phyloP scores from a whole-genome alignment of 2,888 invertebrate genomes.

The Automeris io region DNA sequence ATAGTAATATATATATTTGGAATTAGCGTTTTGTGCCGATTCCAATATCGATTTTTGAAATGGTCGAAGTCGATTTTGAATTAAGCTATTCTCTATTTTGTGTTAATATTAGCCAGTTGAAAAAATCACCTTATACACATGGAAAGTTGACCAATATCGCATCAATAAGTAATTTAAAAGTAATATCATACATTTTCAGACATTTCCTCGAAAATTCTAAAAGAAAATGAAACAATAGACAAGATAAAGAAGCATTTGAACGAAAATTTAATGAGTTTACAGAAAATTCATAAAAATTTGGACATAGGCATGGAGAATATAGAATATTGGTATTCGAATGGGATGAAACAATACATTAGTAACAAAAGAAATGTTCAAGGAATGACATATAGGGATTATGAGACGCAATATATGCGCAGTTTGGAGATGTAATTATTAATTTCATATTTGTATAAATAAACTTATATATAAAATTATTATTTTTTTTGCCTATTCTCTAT shows the following conservation, averaged over 20 bases:
- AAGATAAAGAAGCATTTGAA: constrained; percentile 51
- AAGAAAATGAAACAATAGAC: constrained; percentile 41
- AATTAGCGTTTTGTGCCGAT: too few species aligned
- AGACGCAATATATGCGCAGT: constrained; percentile 35
- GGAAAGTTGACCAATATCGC: background rate
- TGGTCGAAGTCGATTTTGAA: too few species aligned
- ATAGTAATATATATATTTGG: too few species aligned
- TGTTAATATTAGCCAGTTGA: too few species aligned
- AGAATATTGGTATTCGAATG: constrained; percentile 42
- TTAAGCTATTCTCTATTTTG: too few species aligned
- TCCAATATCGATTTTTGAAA: too few species aligned
- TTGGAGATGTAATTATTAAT: constrained; percentile 15
- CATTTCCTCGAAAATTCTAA: constrained; percentile 30
- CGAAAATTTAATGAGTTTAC: constrained; percentile 38
- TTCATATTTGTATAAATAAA: too few species aligned
- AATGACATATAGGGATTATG: constrained; percentile 44
- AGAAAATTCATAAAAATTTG: constrained; percentile 41
- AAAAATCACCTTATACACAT: too few species aligned
- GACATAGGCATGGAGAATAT: constrained; percentile 42
- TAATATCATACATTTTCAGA: constrained; percentile 32
- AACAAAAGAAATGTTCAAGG: constrained; percentile 39
- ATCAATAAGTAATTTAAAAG: background rate
- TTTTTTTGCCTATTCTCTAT: too few species aligned
- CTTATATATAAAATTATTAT: too few species aligned
- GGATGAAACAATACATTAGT: constrained; percentile 40